Conservation (phyloP, 2,797 vertebrate species). For the Anas bahamensis region DNA sequence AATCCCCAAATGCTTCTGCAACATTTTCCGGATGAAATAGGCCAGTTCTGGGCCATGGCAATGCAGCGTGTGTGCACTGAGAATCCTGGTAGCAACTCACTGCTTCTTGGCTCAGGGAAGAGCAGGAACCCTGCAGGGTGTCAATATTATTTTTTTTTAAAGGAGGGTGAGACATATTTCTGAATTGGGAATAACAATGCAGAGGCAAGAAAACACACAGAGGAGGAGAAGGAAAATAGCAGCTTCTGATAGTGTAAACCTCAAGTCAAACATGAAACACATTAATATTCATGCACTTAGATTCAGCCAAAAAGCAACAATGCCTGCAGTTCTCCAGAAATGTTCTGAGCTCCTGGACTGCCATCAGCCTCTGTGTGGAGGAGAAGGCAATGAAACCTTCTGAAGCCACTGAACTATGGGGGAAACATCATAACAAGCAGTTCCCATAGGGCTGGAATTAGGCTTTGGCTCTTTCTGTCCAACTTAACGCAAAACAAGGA, state of each 20-base stretch:
- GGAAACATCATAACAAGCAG: not conserved
- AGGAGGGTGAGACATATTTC: not conserved
- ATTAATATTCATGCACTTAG: not conserved
- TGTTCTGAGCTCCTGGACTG: not conserved
- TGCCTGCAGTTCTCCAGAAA: not conserved
- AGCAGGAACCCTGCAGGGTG: not conserved
- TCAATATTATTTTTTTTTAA: not conserved
- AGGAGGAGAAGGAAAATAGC: not conserved
- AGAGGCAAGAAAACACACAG: not conserved
- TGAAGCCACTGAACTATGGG: not conserved
- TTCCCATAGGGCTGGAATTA: not conserved
- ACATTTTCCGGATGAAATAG: not conserved
- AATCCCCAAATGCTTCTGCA: not conserved
- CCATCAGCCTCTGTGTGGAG: not conserved
- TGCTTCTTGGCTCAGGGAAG: not conserved
- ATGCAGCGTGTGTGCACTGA: fast-evolving
- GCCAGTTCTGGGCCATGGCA: fast-evolving
- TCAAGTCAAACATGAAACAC: not conserved
- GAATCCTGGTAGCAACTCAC: fast-evolving
- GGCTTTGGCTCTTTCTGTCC: not conserved
- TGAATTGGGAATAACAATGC: not conserved
- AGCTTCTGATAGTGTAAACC: not conserved
- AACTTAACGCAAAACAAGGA: not conserved
- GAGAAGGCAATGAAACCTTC: not conserved
- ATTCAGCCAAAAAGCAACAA: not conserved